Conservation (phyloP, 2,888 invertebrate genomes). For the Listrodromus nycthemerus region DNA sequence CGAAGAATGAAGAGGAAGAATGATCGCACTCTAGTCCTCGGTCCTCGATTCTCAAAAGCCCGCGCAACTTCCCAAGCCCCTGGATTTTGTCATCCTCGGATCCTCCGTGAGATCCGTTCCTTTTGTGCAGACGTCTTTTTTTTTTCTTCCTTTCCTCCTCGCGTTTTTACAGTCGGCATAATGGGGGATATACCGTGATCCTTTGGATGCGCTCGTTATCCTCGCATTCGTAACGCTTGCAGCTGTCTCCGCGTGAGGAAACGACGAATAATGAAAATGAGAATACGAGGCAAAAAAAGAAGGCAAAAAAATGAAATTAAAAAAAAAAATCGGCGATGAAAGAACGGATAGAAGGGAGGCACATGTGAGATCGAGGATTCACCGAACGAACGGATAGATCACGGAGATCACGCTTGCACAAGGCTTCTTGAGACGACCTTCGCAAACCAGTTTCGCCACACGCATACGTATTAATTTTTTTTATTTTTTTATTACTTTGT, state of each 20-base stretch:
- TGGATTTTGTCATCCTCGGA: slow-evolving; percentile 79
- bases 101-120: slow-evolving; percentile 79
- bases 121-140: slow-evolving; percentile 73
- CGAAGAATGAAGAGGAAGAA: slow-evolving; percentile 50
- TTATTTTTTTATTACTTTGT: background rate
- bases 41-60: slow-evolving; percentile 68
- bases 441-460: slow-evolving; percentile 39
- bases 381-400: slow-evolving; percentile 52
- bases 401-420: slow-evolving; percentile 34
- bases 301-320: slow-evolving; percentile 37
- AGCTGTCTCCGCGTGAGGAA: slow-evolving; percentile 77
- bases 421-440: slow-evolving; percentile 37
- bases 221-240: slow-evolving; percentile 82
- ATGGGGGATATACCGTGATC: slow-evolving; percentile 80
- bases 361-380: slow-evolving; percentile 36
- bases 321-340: slow-evolving; percentile 65
- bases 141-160: slow-evolving; percentile 72
- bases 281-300: slow-evolving; percentile 41
- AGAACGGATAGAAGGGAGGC: slow-evolving; percentile 61
- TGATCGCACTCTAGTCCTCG: slow-evolving; percentile 64
- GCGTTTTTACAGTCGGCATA: slow-evolving; percentile 81
- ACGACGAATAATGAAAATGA: slow-evolving; percentile 70
- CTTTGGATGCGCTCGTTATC: slow-evolving; percentile 84
- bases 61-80: slow-evolving; percentile 72
- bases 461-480: slow-evolving; percentile 27